Evolutionary conservation across 2,113 vertebrate species (phyloP), one percentile per base, ranked within the genome.

Genomic region (Cynocephalus volans): DNA sequence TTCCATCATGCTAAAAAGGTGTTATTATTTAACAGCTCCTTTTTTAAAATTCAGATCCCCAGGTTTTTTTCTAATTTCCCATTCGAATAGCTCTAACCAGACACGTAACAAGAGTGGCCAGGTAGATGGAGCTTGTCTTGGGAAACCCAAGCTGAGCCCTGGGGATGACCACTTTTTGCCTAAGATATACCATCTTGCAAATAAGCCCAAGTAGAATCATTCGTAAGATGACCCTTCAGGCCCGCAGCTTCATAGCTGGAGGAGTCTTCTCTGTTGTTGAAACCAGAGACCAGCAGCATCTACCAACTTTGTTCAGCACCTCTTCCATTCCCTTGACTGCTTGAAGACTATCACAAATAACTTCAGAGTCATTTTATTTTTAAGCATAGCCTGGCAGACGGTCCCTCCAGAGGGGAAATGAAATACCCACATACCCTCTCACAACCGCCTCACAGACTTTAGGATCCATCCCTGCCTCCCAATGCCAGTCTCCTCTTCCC

Each of bases 1-100:
- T 95, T 70, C 72, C 31, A 77, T 77, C 86, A 67, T 67, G 33
- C 48, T 81, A 3, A 88, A 85, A 88, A 24, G 62, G 1, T 79
- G 7, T 62, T 41, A 28, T 56, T 70, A 62, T 88, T 83, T 72
- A 31, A 77, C 24, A 36, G 36, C 19, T 77, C 58, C 50, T 48
- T 88, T 73, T 88, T 72, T 64, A 54, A 83, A 92, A 67, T 89
- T 79, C 62, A 88, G 54, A 92, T 17, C 24, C 48, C 41, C 12
- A 28, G 70, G 1, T 75, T 83, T 93, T 92, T 89, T 75, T 8
- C 41, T 52, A 65, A 91, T 91, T 88, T 89, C 31, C 50, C 52
- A 67, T 64, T 36, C 56, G 54, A 28, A 54, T 58, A 79, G 17
- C 41, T 19, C 41, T 75, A 14, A 14, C 72, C n/a, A 70, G 62